These are phyloP conservation scores for Thryonomys swinderianus DNA, from an alignment of 2,113 vertebrate genomes.

Conservation along the genomic window DNA sequence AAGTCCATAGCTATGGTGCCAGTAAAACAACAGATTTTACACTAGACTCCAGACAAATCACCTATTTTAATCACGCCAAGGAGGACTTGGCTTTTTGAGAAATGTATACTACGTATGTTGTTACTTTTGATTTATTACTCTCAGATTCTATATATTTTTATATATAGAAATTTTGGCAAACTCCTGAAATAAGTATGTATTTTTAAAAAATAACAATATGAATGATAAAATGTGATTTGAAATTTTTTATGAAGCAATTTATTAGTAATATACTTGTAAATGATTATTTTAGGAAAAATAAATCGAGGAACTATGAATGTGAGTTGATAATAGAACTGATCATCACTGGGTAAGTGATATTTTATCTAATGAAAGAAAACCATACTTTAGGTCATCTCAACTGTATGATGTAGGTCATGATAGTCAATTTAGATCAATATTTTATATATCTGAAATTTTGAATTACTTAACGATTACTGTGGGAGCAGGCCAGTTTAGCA, in stretches of 20 bases:
- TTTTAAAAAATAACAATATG: slow-evolving; percentile 22
- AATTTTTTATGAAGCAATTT: slow-evolving; percentile 16
- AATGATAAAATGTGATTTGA: neutral
- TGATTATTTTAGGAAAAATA: slow-evolving; percentile 28
- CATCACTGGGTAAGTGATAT: neutral
- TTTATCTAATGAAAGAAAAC: neutral
- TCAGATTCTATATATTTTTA: slow-evolving; percentile 26
- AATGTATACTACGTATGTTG: slow-evolving; percentile 19
- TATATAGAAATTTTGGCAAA: neutral
- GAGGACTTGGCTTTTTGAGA: neutral
- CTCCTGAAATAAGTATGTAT: slow-evolving; percentile 27
- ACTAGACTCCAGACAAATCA: neutral
- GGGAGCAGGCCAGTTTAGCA: neutral
- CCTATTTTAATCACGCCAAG: slow-evolving; percentile 36
- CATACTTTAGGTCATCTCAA: slow-evolving; percentile 11
- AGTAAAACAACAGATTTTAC: slow-evolving; percentile 17
- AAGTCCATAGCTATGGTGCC: neutral
- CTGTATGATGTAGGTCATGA: neutral
- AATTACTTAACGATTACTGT: slow-evolving; percentile 35
- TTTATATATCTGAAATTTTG: slow-evolving; percentile 24
- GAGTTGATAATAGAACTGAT: neutral
- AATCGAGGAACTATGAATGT: neutral
- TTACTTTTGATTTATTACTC: slow-evolving; percentile 12
- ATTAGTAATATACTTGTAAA: slow-evolving; percentile 2
- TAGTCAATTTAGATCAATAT: slow-evolving; percentile 26